Base-by-base conservation (phyloP, 2,888 invertebrate species). In the Ligdia adustata region DNA sequence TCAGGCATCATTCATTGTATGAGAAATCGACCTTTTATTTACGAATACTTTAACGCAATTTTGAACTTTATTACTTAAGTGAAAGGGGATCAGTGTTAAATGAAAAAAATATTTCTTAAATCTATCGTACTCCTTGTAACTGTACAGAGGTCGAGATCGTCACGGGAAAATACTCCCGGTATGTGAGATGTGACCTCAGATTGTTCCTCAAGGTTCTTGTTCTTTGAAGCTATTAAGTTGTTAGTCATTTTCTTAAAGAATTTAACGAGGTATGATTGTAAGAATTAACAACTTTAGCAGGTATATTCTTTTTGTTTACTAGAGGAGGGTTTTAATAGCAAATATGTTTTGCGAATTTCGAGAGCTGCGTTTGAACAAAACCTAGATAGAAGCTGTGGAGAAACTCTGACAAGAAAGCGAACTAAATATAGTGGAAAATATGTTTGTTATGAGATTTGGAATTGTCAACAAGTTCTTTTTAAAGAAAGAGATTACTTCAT, bases 101-200 rank as follows among this genome's bases (percentile, higher is more conserved):
- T 40, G 12, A 28, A 33, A 3, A 18, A 13, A 12, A 1, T 6
- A 26, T 42, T 20, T 37, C 37, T 47, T 35, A 22, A 34, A 34
- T 13, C 22, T 22, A 16, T 33, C 34, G 15, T 28, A 9, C 22
- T 37, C 33, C 24, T 37, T 33, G 64, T 78, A 79, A 77, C 69
- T 59, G 69, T 62, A 57, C 50, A 60, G 64, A 75, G 79, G 79
- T 75, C 75, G 75, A 69, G 71, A 70, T 71, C 86, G 87, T 89
- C 88, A 89, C 84, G 89, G 89, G 89, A 89, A 42, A 72, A 72
- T 70, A 72, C 64, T 81, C 62, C 62, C 60, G 86, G 60, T 78
- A 89, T 87, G 82, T 60, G 55, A 63, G 62, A 60, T 59, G 57
- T 60, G 66, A 66, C 64, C 67, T 62, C 56, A 69, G 62, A 66